Evolutionary conservation across 2,113 vertebrate species (phyloP).

Genomic region (Mormoops blainvillei): DNA sequence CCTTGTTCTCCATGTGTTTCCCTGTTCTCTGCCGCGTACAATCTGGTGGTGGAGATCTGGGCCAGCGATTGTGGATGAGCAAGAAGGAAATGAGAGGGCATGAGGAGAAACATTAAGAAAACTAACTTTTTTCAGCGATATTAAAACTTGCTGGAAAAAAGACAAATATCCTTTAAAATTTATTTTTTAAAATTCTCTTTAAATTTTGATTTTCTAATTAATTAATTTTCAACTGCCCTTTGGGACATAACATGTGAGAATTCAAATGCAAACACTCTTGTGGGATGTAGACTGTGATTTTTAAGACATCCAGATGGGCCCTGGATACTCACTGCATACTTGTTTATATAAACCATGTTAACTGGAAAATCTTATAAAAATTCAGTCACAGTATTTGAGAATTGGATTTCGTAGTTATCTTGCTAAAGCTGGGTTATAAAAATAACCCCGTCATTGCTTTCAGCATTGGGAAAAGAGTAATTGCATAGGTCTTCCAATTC

Average conservation of each 20-base stretch:
- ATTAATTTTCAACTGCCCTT: neutral
- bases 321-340: neutral
- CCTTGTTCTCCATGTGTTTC: neutral
- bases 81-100: neutral
- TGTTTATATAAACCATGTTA: slow-evolving; percentile 9
- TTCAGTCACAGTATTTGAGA: slow-evolving; percentile 6
- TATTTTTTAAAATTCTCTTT: neutral
- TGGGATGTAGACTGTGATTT: neutral
- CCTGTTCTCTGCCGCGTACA: neutral
- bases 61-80: neutral
- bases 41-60: slow-evolving; percentile 27
- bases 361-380: slow-evolving; percentile 20
- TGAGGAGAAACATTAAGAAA: neutral
- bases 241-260: neutral
- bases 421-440: neutral
- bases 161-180: neutral
- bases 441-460: neutral
- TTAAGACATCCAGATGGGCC: neutral
- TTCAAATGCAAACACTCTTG: neutral
- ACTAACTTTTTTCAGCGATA: neutral
- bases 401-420: neutral
- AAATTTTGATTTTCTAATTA: neutral
- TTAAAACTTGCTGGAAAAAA: neutral
- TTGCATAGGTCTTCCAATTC: neutral
- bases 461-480: neutral